A percentile compares a stretch with the other conserved stretches of the same genome.
phyloP scores from a whole-genome alignment of 2,113 vertebrate genomes.

The Eptesicus fuscus region DNA sequence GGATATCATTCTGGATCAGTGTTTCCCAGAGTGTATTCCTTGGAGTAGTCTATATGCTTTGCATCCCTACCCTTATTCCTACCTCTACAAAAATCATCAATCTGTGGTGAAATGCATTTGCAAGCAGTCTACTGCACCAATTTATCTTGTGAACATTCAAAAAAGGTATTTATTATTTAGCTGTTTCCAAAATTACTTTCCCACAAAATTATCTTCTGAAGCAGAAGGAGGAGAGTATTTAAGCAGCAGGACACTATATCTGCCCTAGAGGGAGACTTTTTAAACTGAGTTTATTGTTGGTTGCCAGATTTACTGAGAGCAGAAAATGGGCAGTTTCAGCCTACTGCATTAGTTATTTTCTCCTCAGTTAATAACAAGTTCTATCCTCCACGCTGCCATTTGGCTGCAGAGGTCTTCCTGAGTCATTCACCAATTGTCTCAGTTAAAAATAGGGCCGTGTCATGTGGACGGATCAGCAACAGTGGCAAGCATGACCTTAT shows the following conservation, averaged over 20 bases:
- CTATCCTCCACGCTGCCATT: slow-evolving; percentile 29
- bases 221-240: neutral
- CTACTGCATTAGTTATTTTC: neutral
- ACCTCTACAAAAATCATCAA: neutral
- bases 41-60: neutral
- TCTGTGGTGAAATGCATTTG: neutral
- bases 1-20: neutral
- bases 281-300: neutral
- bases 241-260: neutral
- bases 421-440: slow-evolving; percentile 74
- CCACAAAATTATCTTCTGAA: neutral
- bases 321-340: neutral
- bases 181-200: neutral
- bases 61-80: neutral
- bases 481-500: slow-evolving; percentile 59
- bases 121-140: neutral
- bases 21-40: neutral
- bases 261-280: neutral
- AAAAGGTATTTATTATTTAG: neutral
- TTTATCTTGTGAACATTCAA: neutral
- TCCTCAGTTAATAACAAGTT: slow-evolving; percentile 29
- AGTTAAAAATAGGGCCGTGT: slow-evolving; percentile 64
- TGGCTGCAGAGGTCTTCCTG: slow-evolving; percentile 64
- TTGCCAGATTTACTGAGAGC: neutral
- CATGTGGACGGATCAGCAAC: slow-evolving; percentile 36